Conservation (phyloP, 92 coral and sea anemone genomes). For the Umimayanthus chanpuru region DNA sequence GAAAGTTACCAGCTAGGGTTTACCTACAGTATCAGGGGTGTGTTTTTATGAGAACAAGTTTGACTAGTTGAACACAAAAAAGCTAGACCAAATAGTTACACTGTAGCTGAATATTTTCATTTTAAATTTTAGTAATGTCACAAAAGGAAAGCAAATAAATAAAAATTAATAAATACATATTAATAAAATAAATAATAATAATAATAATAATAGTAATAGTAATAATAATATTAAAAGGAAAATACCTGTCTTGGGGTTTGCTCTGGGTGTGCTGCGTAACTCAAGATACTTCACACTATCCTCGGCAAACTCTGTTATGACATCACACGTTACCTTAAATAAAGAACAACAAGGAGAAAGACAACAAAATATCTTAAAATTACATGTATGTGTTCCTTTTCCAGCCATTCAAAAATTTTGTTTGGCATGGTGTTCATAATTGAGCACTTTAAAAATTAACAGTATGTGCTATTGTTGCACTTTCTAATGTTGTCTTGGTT, state of each 20-base stretch:
- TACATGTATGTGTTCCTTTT: background rate
- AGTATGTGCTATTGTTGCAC: background rate
- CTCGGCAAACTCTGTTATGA: constrained; percentile 81
- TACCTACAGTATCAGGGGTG: no score
- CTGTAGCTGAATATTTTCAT: no score
- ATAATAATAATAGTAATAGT: no score
- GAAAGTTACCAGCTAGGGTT: no score
- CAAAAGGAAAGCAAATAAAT: no score
- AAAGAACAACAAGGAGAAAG: background rate
- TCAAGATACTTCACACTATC: constrained; percentile 90
- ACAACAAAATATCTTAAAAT: background rate
- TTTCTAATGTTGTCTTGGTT: no score
- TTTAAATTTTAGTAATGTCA: no score
- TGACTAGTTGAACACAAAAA: no score
- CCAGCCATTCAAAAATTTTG: background rate
- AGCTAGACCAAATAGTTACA: no score
- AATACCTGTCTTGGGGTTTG: constrained; percentile 66
- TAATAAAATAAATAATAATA: no score
- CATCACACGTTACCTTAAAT: constrained; percentile 81
- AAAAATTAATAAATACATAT: no score
- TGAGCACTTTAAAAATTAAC: background rate
- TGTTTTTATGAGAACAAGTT: no score
- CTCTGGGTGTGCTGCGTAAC: constrained; percentile 87
- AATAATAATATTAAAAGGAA: background rate
- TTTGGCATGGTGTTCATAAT: background rate